Evolutionary conservation across 2,888 invertebrate genomes (phyloP), one percentile per base, ranked within the genome.

Genomic region (Matsumyia berberina): DNA sequence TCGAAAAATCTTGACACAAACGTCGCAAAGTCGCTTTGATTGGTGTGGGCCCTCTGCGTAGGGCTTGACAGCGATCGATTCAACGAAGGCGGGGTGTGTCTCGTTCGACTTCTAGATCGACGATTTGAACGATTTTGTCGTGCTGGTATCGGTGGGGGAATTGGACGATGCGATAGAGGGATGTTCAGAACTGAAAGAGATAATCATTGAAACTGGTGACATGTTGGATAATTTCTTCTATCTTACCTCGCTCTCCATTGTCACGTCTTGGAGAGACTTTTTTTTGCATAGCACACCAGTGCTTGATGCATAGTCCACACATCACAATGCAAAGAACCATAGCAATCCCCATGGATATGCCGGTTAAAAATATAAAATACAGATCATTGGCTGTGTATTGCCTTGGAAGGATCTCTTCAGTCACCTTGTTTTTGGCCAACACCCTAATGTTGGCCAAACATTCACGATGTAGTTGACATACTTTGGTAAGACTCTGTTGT

Each of bases 1-100:
- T 91, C 90, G 55, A 92, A 91, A 1, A 91, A 88, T 11, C 90
- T 88, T n/a, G 89, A 88, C 2, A 92, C 79, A 60, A 91, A 91
- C 57, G 88, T 90, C 9, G 81, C 85, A 62, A 86, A 87, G 72
- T 90, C 89, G 5, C 77, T 74, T 1, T 62, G 69, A 49, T 77
- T 74, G 15, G 44, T 39, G 33, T 67, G 49, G 11, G 53, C 58
- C 24, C 55, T 39, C 15, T 55, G 49, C 6, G 46, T 76, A 7
- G 86, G 73, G 29, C 49, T 64, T 29, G 86, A 86, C 1, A 81
- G 17, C 12, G 86, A 85, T 44, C 87, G 73, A 49, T 78, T 86
- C 5, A 76, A 12, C 8, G 72, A 37, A 9, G 86, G 62, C 5
- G 79, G 44, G 11, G 57, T n/a, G n/a, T n/a, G n/a, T n/a, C n/a